phyloP scores from a whole-genome alignment of 2,113 vertebrate genomes.

The Sorex araneus region DNA sequence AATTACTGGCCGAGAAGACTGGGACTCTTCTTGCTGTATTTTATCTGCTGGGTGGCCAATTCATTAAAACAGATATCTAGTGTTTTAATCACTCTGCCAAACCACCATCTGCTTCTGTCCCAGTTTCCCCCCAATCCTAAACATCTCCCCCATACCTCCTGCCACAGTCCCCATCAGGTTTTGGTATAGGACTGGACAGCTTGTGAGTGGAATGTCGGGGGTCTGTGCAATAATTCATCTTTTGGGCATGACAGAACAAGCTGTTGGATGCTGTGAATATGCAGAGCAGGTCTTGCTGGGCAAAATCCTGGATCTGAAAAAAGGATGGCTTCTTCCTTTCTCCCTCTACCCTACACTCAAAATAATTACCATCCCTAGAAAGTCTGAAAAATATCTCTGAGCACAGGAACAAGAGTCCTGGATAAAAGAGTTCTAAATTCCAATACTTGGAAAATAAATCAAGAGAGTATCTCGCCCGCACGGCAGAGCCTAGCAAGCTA shows the following conservation, averaged over 20 bases:
- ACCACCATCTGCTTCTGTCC: conserved; percentile 87
- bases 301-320: conserved; percentile 52
- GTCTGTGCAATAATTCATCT: conserved; percentile 80
- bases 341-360: not conserved
- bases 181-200: conserved; percentile 79
- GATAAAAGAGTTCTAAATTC: not conserved
- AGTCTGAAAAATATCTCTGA: not conserved
- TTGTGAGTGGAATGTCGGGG: conserved; percentile 75
- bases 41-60: conserved; percentile 86
- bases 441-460: not conserved
- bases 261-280: conserved; percentile 75
- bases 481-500: too few relatives aligned
- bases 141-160: conserved; percentile 71
- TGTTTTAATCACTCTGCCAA: conserved; percentile 88
- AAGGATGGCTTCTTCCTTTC: conserved; percentile 37
- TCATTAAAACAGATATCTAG: conserved; percentile 88
- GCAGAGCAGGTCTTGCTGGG: conserved; percentile 50
- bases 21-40: conserved; percentile 80
- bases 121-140: conserved; percentile 69
- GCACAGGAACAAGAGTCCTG: not conserved
- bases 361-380: conserved; percentile 10
- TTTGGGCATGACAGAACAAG: conserved; percentile 59
- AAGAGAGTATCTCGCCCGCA: too few relatives aligned
- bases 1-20: conserved; percentile 74
- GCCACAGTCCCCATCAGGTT: conserved; percentile 80